Percentiles rank a stretch among this genome's conserved stretches.
Evolutionary conservation across 1,140 invertebrate genomes (phyloP).

Genomic region (Acromyrmex heyeri): DNA sequence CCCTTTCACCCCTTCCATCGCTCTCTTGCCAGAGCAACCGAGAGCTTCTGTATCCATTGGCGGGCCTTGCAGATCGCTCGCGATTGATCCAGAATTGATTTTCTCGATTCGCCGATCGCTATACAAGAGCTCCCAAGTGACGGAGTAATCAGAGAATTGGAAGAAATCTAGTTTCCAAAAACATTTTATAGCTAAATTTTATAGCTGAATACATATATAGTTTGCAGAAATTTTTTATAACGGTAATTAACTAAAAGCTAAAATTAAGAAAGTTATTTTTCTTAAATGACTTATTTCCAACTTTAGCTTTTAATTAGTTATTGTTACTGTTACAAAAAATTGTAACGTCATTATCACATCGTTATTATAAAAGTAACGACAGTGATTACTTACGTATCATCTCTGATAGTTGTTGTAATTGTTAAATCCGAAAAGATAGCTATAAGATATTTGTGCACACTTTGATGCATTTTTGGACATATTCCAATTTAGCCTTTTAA

Average conservation of each 20-base stretch:
- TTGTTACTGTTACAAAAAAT: no score
- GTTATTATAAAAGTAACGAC: no score
- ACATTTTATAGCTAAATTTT: not conserved
- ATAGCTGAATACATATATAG: no score
- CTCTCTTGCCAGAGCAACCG: conserved; percentile 47
- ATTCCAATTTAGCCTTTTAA: not conserved
- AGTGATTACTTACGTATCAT: no score
- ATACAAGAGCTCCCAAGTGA: not conserved
- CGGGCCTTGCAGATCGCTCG: conserved; percentile 21
- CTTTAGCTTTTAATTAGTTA: no score
- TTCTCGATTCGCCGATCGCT: conserved; percentile 28
- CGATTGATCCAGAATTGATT: conserved; percentile 55
- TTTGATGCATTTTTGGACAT: no score
- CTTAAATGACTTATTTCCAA: no score
- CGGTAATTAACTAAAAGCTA: no score
- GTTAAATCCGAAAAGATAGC: not conserved
- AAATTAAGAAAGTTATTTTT: no score
- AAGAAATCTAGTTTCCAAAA: not conserved
- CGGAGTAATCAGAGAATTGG: not conserved
- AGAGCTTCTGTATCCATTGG: conserved; percentile 58
- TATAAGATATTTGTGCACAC: not conserved
- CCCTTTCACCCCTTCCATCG: conserved; percentile 80
- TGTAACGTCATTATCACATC: no score
- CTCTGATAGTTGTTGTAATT: not conserved
- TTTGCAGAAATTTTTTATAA: no score